A percentile compares a stretch with the other conserved stretches of the same genome.
phyloP scores from a whole-genome alignment of 1,140 invertebrate species.

The Triops longicaudatus region DNA sequence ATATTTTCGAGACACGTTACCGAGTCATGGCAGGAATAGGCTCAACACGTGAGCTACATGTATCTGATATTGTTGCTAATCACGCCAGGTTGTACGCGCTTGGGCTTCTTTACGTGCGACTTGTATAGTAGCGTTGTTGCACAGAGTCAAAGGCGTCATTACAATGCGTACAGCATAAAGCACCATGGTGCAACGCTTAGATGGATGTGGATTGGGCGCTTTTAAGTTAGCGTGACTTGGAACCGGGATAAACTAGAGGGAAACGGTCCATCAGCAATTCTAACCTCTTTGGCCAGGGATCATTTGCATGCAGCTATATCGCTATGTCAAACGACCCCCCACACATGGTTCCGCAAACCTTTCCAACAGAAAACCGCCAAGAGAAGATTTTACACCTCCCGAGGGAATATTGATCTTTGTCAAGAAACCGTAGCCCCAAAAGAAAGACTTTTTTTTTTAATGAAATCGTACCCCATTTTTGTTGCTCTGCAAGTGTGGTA shows the following conservation, averaged over 20 bases:
- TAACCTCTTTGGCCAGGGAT: not conserved
- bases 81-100: not conserved
- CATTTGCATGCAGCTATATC: constrained; percentile 6
- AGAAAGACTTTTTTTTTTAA: not conserved
- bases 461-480: not conserved
- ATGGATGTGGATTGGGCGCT: not conserved
- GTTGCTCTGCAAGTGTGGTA: not conserved
- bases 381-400: constrained; percentile 6
- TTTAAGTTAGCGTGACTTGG: not conserved
- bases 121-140: not conserved
- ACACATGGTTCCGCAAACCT: not conserved
- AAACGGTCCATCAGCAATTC: constrained; percentile 7
- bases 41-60: not conserved
- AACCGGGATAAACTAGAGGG: not conserved
- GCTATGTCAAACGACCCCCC: not conserved
- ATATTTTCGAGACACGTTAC: not conserved
- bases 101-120: not conserved
- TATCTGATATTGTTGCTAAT: not conserved
- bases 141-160: not conserved
- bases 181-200: not conserved
- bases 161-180: not conserved
- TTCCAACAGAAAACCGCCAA: not conserved
- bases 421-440: not conserved
- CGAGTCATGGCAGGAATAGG: not conserved
- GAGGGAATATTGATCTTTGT: constrained; percentile 5